Conservation (phyloP, 2,797 vertebrate genomes). For the Hypotaenidia philippensis region DNA sequence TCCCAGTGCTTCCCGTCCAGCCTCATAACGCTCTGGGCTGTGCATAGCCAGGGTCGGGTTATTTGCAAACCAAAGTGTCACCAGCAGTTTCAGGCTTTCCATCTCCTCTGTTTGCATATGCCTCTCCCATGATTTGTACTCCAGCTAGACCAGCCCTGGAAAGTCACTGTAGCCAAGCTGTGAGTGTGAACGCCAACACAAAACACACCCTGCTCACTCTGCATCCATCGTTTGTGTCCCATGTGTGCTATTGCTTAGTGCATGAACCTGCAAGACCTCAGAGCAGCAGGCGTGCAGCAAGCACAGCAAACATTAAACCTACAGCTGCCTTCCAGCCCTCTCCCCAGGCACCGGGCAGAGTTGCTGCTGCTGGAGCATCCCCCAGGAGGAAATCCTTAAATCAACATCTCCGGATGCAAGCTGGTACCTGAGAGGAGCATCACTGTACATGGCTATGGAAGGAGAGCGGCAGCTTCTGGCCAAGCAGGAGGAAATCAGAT, state of each 20-base stretch:
- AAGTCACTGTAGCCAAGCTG: neutral
- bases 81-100: neutral
- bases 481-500: neutral
- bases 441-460: accelerated
- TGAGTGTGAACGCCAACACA: accelerated
- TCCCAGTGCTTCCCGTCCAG: neutral
- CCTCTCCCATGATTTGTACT: accelerated
- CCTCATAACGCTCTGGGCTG: accelerated
- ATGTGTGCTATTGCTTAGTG: accelerated
- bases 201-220: neutral
- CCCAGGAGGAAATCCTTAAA: neutral
- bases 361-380: neutral
- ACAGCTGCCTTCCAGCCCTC: neutral
- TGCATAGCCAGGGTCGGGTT: neutral
- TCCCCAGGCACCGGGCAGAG: neutral
- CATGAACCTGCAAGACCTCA: neutral
- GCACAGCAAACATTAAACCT: neutral
- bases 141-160: neutral
- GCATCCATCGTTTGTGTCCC: neutral
- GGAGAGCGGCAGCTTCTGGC: neutral
- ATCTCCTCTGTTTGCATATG: neutral
- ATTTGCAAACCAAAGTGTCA: neutral
- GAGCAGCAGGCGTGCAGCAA: accelerated
- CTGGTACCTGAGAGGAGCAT: neutral
- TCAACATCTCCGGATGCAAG: neutral